Conservation (phyloP, 2,797 vertebrate genomes). For the Pelobates cultripes region DNA sequence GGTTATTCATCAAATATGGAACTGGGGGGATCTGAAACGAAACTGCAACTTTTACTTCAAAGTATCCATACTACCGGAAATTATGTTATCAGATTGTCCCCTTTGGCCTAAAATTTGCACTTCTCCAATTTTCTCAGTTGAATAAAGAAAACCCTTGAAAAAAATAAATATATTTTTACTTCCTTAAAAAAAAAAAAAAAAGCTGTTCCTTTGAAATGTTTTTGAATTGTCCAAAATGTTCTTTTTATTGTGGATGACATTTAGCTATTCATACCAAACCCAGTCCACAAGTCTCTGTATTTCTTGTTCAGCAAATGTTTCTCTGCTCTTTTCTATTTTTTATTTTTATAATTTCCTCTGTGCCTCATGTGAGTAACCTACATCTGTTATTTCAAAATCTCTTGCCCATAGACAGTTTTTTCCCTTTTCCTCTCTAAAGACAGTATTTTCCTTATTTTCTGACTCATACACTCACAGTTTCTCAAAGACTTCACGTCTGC, state of each 20-base stretch:
- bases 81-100: too few species aligned
- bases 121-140: too few species aligned
- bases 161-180: too few species aligned
- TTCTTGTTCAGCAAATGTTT: slow-evolving; percentile 28
- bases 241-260: neutral
- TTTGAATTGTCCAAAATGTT: neutral
- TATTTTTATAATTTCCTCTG: neutral
- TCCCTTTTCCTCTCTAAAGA: slow-evolving; percentile 42
- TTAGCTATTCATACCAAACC: slow-evolving; percentile 16
- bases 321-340: neutral
- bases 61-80: too few species aligned
- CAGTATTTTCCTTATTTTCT: slow-evolving; percentile 35
- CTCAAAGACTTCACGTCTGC: slow-evolving; percentile 28
- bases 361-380: slow-evolving; percentile 30
- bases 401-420: slow-evolving; percentile 33
- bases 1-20: too few species aligned
- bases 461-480: slow-evolving; percentile 30
- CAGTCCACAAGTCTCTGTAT: neutral
- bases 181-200: too few species aligned
- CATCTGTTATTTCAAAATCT: slow-evolving; percentile 40
- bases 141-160: too few species aligned
- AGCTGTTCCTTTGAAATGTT: slow-evolving; percentile 8
- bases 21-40: too few species aligned
- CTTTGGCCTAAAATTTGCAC: too few species aligned
- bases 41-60: too few species aligned